These are phyloP conservation scores for Aplysina aerophoba DNA, from an alignment of 37 sponge, comb jelly and placozoan species.

Conservation along the genomic window DNA sequence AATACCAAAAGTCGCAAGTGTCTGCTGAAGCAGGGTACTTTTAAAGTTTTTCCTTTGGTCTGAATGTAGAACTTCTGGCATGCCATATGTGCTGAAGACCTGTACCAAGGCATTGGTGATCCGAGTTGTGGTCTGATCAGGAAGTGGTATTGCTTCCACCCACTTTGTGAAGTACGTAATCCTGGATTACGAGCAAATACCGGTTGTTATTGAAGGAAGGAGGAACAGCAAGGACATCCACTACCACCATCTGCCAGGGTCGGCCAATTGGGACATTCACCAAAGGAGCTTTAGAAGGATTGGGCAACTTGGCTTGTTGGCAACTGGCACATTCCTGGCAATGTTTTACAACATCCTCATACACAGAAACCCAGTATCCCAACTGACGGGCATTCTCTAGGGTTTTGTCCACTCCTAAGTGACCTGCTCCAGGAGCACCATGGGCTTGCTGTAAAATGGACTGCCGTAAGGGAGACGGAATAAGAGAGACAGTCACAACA, in stretches of 20 bases:
- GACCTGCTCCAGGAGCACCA: conserved; percentile 1
- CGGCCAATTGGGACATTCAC: background rate
- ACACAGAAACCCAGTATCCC: background rate
- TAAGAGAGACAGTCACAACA: background rate
- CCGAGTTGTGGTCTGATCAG: conserved; percentile 45
- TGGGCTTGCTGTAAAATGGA: background rate
- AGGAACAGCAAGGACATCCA: too few relatives aligned
- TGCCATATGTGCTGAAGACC: conserved; percentile 35
- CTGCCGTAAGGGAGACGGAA: background rate
- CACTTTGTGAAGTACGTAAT: conserved; percentile 78
- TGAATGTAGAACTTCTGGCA: conserved; percentile 51
- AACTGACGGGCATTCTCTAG: background rate
- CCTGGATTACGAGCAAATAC: too few relatives aligned
- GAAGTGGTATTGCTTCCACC: conserved; percentile 63
- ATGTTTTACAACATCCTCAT: background rate
- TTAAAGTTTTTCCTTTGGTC: conserved; percentile 79
- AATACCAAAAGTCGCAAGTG: conserved; percentile 25
- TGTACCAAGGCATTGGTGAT: conserved; percentile 18
- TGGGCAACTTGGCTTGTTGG: conserved; percentile 19
- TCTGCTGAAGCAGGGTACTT: conserved; percentile 33
- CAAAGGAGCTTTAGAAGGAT: conserved; percentile 26
- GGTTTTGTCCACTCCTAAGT: background rate
- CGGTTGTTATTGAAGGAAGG: too few relatives aligned
- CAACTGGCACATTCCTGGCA: conserved; percentile 14
- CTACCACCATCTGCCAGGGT: background rate